Percentiles rank a stretch among this genome's conserved stretches.
Conservation (phyloP, 35 echinoderm and acorn worm genomes). For the Lytechinus pictus region DNA sequence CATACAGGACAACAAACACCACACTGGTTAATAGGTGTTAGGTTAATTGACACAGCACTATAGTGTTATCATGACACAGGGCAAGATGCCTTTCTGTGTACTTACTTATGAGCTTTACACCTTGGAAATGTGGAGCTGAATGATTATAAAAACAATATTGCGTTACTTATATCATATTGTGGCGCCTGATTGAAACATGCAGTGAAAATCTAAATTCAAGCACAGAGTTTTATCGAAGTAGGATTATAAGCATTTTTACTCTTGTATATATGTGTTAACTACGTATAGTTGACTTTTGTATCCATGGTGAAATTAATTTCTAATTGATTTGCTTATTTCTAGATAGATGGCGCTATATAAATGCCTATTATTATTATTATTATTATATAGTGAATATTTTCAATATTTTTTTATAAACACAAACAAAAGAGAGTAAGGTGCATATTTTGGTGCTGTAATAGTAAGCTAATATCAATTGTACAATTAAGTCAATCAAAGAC, state of each 20-base stretch:
- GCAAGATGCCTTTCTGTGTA: neutral
- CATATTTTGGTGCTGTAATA: too few relatives aligned
- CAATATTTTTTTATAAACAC: too few relatives aligned
- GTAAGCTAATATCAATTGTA: too few relatives aligned
- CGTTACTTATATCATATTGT: neutral
- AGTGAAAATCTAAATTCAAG: neutral
- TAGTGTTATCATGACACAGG: neutral
- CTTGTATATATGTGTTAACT: neutral
- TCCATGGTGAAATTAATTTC: neutral
- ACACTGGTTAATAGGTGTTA: neutral
- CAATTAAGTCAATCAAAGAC: too few relatives aligned
- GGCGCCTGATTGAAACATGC: neutral
- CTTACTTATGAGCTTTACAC: neutral
- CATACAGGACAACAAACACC: neutral
- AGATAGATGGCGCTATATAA: too few relatives aligned
- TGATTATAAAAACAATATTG: neutral
- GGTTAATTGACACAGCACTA: neutral
- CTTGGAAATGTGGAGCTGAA: neutral
- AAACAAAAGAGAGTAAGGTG: too few relatives aligned
- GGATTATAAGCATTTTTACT: neutral
- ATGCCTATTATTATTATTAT: too few relatives aligned
- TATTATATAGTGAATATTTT: too few relatives aligned
- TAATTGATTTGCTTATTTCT: neutral
- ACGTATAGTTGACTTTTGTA: neutral
- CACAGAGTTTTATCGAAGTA: neutral